phyloP scores from a whole-genome alignment of 1,140 invertebrate species.

The Drosophila bocki region DNA sequence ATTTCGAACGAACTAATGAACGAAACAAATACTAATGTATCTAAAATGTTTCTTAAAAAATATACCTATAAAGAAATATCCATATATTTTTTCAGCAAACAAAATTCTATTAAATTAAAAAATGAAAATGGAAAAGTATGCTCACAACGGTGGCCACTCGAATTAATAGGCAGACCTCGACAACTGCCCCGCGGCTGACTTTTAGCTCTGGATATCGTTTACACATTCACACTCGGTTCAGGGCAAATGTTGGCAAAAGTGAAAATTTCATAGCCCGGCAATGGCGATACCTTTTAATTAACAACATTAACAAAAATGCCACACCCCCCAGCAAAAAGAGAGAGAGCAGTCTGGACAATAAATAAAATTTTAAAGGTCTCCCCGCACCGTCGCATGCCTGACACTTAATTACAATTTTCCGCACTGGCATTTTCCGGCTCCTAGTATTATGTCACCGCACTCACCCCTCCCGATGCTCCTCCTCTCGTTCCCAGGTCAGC shows the following conservation, averaged over 20 bases:
- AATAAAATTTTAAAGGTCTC: constrained; percentile 68
- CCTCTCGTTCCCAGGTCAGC: constrained; percentile 60
- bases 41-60: background rate
- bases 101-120: background rate
- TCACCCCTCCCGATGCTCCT: constrained; percentile 4
- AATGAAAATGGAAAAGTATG: constrained; percentile 8
- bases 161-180: constrained; percentile 40
- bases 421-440: constrained; percentile 49
- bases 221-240: constrained; percentile 29
- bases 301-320: constrained; percentile 62
- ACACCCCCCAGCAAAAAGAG: constrained; percentile 33
- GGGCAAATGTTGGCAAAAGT: constrained; percentile 50
- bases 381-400: constrained; percentile 11
- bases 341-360: constrained; percentile 33
- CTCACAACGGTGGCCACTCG: constrained; percentile 11
- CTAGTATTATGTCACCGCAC: constrained; percentile 35
- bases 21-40: no score
- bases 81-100: background rate
- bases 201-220: constrained; percentile 50
- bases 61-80: background rate
- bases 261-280: constrained; percentile 45
- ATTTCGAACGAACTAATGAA: background rate
- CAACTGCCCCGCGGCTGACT: constrained; percentile 31
- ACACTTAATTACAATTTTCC: constrained; percentile 75
- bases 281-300: constrained; percentile 68